Percentiles rank a stretch among this genome's conserved stretches.
Conservation (phyloP, 1,140 invertebrate species). For the Hylaeus anthracinus region DNA sequence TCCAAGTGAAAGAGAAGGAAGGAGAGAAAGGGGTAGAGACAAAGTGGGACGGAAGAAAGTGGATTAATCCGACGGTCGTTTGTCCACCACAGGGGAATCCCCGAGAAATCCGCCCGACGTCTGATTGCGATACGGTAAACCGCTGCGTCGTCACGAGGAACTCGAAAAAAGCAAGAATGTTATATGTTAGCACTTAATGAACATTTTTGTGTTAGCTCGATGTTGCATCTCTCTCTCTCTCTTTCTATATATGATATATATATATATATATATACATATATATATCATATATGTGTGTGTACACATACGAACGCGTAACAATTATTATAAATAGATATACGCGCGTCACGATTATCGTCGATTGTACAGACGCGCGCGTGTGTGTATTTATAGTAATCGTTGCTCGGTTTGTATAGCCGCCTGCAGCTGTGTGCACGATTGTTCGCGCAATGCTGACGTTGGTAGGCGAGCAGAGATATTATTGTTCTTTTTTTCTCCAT, state of each 20-base stretch:
- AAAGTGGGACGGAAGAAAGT: conserved; percentile 23
- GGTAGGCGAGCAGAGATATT: conserved; percentile 61
- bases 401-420: conserved; percentile 71
- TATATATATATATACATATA: background rate
- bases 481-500: background rate
- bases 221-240: conserved; percentile 62
- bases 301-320: background rate
- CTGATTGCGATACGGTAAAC: conserved; percentile 67
- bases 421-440: conserved; percentile 79
- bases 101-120: conserved; percentile 64
- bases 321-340: conserved; percentile 22
- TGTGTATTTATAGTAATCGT: conserved; percentile 48
- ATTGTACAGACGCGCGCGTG: conserved; percentile 23
- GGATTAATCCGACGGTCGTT: conserved; percentile 47
- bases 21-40: background rate
- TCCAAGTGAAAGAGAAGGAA: background rate
- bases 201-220: conserved; percentile 67
- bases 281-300: conserved; percentile 2
- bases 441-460: conserved; percentile 71
- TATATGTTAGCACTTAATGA: conserved; percentile 59
- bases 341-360: conserved; percentile 21
- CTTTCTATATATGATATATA: background rate
- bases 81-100: conserved; percentile 55
- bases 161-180: conserved; percentile 64
- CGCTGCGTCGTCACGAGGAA: conserved; percentile 42